These are phyloP conservation scores for Drosophila pachea DNA, from an alignment of 1,140 invertebrate species.

Conservation along the genomic window DNA sequence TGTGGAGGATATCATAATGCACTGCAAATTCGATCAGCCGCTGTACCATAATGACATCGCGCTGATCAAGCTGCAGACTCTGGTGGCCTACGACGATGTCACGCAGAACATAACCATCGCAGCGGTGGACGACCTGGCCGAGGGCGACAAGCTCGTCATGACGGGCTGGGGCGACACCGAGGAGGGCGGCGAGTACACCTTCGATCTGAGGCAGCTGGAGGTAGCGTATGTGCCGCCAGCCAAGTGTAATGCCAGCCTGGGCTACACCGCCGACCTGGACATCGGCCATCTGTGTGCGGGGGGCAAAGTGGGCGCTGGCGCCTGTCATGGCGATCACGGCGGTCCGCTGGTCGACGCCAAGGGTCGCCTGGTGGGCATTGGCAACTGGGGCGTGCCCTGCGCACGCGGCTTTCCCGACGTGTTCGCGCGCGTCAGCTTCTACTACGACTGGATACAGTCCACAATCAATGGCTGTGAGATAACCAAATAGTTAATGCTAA, in stretches of 20 bases:
- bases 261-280: conserved; percentile 43
- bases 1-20: conserved; percentile 52
- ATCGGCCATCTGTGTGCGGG: conserved; percentile 81
- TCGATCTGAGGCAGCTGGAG: conserved; percentile 59
- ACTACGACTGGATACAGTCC: conserved; percentile 69
- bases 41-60: conserved; percentile 80
- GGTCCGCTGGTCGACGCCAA: conserved; percentile 59
- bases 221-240: conserved; percentile 49
- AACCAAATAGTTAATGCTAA: conserved; percentile 15
- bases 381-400: conserved; percentile 81
- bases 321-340: conserved; percentile 67
- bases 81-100: conserved; percentile 79
- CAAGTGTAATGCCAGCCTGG: conserved; percentile 47
- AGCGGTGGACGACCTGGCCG: conserved; percentile 42
- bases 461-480: conserved; percentile 60
- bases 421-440: conserved; percentile 76
- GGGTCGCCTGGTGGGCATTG: conserved; percentile 64
- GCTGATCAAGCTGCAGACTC: conserved; percentile 75
- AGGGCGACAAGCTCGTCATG: conserved; percentile 75
- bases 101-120: conserved; percentile 78
- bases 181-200: conserved; percentile 24
- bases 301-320: conserved; percentile 80
- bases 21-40: conserved; percentile 73
- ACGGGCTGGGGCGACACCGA: conserved; percentile 80
- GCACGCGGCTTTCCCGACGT: conserved; percentile 80